Evolutionary conservation across 2,888 invertebrate species (phyloP), one percentile per base, ranked within the genome.

Genomic region (Drosophila eohydei): DNA sequence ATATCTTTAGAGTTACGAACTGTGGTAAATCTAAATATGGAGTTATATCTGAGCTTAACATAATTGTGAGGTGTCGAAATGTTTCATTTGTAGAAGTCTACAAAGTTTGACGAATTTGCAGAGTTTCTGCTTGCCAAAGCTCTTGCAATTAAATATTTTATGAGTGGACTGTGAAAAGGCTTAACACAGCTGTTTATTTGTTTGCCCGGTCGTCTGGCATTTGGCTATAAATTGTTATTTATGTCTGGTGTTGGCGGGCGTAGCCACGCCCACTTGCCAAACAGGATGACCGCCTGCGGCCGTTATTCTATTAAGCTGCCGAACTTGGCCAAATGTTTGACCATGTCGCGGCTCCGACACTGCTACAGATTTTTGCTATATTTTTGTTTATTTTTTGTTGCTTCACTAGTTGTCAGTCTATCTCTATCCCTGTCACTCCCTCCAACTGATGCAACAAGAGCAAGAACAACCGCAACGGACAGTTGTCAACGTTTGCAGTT

Each of bases 211-310:
- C 63, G 82, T 80, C 80, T 82, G 78, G 74, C 68, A 55, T 62
- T 71, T 58, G 78, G 76, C 77, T 65, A 74, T 81, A 83, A 82
- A 81, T 80, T 78, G 70, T 80, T 71, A 82, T 81, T 82, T 82
- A 78, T 82, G 83, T 75, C 70, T 70, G 78, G 51, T 56, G 40
- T 6, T 61, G 71, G 78, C 46, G 43, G 43, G 14, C 34, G n/a
- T 0, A 46, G 64, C 48, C 78, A 67, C 71, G 79, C 65, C 78
- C 69, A 28, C 46, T 62, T 32, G 28, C 56, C 58, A 52, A 73
- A 74, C 54, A 54, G 50, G 56, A 41, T 60, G 59, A 41, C 51
- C 63, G 63, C 70, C 65, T 14, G 57, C 54, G 70, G 73, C 73
- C 48, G 55, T 40, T 59, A 44, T 66, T 77, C 50, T 72, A 74